A percentile compares a stretch with the other conserved stretches of the same genome.
phyloP scores from a whole-genome alignment of 2,888 invertebrate species.

The Campoplex capitator region DNA sequence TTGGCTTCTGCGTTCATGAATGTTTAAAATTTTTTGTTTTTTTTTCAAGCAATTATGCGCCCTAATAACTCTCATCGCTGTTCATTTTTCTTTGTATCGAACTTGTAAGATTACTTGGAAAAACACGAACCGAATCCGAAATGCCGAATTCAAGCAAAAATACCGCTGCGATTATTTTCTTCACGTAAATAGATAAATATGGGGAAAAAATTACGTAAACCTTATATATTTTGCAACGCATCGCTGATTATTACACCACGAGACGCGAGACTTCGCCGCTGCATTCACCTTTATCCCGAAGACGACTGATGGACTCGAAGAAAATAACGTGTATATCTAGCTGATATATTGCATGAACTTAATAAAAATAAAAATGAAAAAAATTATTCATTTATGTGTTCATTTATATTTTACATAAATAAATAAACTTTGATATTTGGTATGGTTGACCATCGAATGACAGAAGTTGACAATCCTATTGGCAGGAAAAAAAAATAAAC shows the following conservation, averaged over 20 bases:
- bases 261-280: constrained; percentile 62
- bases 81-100: neutral
- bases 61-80: too few relatives aligned
- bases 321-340: constrained; percentile 44
- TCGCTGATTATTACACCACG: constrained; percentile 78
- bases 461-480: neutral
- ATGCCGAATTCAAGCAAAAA: neutral
- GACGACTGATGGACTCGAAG: constrained; percentile 64
- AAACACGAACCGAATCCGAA: neutral
- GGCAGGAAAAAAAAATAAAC: neutral
- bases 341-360: constrained; percentile 36
- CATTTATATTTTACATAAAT: neutral
- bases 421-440: neutral
- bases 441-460: neutral
- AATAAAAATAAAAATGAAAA: neutral
- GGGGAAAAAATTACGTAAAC: constrained; percentile 82
- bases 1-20: too few relatives aligned
- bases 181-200: constrained; percentile 53
- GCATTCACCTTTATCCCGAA: constrained; percentile 75
- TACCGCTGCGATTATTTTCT: neutral
- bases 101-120: neutral
- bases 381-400: neutral
- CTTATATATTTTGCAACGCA: constrained; percentile 77
- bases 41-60: too few relatives aligned
- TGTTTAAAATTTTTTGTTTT: too few relatives aligned